Evolutionary conservation across 30 jellyfish, hydroid and myxozoan genomes (phyloP).

Genomic region (Hydractinia echinata): DNA sequence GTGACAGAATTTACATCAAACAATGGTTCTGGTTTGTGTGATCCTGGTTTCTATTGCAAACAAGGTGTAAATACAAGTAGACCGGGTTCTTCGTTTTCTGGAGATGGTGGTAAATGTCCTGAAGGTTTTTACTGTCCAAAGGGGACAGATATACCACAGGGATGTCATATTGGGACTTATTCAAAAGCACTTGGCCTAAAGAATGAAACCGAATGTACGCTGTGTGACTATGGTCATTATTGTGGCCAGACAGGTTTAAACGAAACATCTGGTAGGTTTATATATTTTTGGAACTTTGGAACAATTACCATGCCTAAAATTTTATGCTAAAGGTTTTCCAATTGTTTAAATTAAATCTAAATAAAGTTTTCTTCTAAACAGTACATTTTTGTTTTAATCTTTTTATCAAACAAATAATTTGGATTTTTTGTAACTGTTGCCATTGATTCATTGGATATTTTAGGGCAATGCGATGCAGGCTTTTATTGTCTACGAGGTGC

Average conservation of each 20-base stretch:
- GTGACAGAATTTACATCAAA: conserved; percentile 64
- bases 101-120: conserved; percentile 96
- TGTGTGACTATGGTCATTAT: conserved; percentile 76
- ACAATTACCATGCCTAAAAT: too few relatives aligned
- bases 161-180: conserved; percentile 87
- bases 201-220: conserved; percentile 66
- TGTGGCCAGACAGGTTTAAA: conserved; percentile 81
- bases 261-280: conserved; percentile 67
- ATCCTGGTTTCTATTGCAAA: conserved; percentile 84
- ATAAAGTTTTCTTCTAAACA: neutral
- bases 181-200: conserved; percentile 43
- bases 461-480: conserved; percentile 91
- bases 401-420: neutral
- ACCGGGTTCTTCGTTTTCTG: conserved; percentile 64
- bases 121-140: conserved; percentile 83
- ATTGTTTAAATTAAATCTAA: too few relatives aligned
- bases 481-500: conserved; percentile 91
- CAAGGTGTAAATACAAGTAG: conserved; percentile 59
- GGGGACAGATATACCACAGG: conserved; percentile 79
- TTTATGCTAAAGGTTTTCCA: too few relatives aligned
- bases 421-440: neutral
- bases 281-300: neutral
- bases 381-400: neutral
- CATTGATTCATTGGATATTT: conserved; percentile 16
- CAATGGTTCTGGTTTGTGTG: conserved; percentile 82